phyloP scores from a whole-genome alignment of 2,888 invertebrate species.

The Caenorhabditis uteleia region DNA sequence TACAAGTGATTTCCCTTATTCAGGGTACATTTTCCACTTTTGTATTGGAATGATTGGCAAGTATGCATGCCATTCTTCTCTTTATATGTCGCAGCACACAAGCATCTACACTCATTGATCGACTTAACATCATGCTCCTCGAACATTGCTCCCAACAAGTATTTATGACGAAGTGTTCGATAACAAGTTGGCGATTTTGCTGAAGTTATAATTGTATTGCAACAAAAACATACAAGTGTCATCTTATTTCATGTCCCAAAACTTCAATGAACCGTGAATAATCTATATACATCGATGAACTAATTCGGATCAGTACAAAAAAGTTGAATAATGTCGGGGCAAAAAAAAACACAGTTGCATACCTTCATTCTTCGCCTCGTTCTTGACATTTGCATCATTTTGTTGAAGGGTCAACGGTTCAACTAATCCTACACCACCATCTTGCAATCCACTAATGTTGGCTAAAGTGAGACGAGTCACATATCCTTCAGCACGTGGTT shows the following conservation, averaged over 20 bases:
- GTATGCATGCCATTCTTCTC: constrained; percentile 21
- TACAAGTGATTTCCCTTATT: constrained; percentile 54
- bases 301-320: too few relatives aligned
- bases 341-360: constrained; percentile 1
- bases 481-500: constrained; percentile 37
- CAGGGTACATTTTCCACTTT: constrained; percentile 52
- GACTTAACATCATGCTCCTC: constrained; percentile 44
- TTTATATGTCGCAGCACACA: constrained; percentile 48
- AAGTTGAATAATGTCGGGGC: too few relatives aligned
- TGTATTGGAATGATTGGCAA: constrained; percentile 56
- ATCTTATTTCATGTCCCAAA: too few relatives aligned
- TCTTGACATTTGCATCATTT: constrained; percentile 31
- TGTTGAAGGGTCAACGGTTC: constrained; percentile 35
- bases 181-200: constrained; percentile 54
- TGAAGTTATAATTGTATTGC: too few relatives aligned
- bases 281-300: too few relatives aligned
- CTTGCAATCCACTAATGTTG: constrained; percentile 32
- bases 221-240: too few relatives aligned
- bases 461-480: constrained; percentile 38
- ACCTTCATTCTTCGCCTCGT: constrained; percentile 23
- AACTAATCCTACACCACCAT: constrained; percentile 25
- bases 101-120: constrained; percentile 60
- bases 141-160: constrained; percentile 57
- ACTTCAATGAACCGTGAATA: constrained; percentile 17
- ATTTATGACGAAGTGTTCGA: constrained; percentile 55